phyloP scores from a whole-genome alignment of 2,888 invertebrate genomes.

The Acleris holmiana region DNA sequence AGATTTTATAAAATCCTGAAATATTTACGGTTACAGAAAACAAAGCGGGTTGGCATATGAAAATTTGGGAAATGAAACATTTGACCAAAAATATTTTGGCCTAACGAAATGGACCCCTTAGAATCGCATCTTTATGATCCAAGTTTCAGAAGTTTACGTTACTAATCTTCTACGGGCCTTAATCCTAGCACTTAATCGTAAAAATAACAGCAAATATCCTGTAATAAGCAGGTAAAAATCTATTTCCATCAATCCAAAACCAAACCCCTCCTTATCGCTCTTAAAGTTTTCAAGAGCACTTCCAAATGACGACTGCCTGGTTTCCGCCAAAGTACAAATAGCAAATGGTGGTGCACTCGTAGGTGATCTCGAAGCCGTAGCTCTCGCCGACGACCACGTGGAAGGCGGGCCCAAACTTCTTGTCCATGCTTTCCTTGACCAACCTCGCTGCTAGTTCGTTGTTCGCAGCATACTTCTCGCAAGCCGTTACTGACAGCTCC shows the following conservation, averaged over 20 bases:
- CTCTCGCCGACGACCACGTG: constrained; percentile 98
- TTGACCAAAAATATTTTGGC: too few relatives aligned
- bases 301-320: constrained; percentile 94
- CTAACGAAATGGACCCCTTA: too few relatives aligned
- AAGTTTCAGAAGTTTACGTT: too few relatives aligned
- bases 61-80: too few relatives aligned
- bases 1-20: too few relatives aligned
- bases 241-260: background rate
- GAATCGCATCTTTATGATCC: too few relatives aligned
- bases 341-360: constrained; percentile 93
- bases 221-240: background rate
- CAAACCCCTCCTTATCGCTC: background rate
- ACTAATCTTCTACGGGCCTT: too few relatives aligned
- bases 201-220: background rate
- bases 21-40: too few relatives aligned
- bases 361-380: constrained; percentile 96
- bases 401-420: constrained; percentile 97
- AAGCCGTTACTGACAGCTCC: constrained; percentile 96
- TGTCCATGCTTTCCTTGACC: constrained; percentile 98
- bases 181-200: background rate
- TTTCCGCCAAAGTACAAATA: constrained; percentile 97
- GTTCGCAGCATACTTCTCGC: constrained; percentile 94
- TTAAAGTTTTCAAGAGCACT: constrained; percentile 87
- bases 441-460: constrained; percentile 95
- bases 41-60: too few relatives aligned